Base-by-base conservation (phyloP, 2,113 vertebrate species). In the Pelecanus crispus region DNA sequence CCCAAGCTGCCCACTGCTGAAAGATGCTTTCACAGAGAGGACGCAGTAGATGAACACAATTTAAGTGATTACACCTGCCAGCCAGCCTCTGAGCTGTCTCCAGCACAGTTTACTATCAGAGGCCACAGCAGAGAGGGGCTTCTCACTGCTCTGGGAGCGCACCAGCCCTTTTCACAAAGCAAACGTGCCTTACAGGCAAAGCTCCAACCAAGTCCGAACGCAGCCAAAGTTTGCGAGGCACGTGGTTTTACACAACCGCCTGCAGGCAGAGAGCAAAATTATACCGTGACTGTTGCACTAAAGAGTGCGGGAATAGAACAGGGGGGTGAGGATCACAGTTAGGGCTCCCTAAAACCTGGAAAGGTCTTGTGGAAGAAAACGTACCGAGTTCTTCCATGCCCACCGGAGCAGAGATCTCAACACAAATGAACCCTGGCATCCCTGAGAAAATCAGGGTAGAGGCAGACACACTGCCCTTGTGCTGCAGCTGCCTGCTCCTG, bases 281-380 rank as follows among this genome's bases (percentile, higher is more conserved):
- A 29, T 16, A 8, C 5, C 4, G 3, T 1, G 17, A 32, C 26
- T 34, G 14, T 1, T 25, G 24, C 3, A 1, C 40, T 44, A 2
- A 21, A 14, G 9, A 15, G 24, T 0, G 13, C 4, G 5, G 0
- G 6, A 22, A 3, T 0, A 42, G 2, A 10, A 21, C 24, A 44
- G 14, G 4, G 58, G 4, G 1, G 20, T 2, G 21, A 42, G n/a
- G 8, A 18, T 3, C 52, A 29, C 17, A 10, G 3, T 2, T 40
- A 34, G 24, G 28, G 20, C 49, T 16, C 31, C 11, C 34, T 3
- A 14, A 31, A 29, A 2, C 32, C 29, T 2, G 15, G 2, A 0
- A 16, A 34, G 11, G 5, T 1, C 21, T 1, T 4, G 6, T 0
- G 17, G 2, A 14, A 67, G 2, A 4, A 17, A 29, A 6, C 2